phyloP scores from a whole-genome alignment of 1,140 invertebrate genomes.

The Diorhabda carinulata region DNA sequence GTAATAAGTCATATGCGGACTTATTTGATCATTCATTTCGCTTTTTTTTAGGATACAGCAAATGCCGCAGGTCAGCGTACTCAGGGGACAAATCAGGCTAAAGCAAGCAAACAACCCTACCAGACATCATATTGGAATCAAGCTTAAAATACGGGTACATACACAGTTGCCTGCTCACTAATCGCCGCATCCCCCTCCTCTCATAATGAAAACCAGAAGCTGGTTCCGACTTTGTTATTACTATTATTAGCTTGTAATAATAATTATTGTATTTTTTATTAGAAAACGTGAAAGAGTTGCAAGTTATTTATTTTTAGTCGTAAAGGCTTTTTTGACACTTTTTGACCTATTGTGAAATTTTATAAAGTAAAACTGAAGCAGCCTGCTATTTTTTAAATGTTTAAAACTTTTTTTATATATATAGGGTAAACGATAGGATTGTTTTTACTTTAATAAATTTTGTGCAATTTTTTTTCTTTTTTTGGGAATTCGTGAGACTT shows the following conservation, averaged over 20 bases:
- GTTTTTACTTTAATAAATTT: neutral
- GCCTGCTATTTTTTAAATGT: constrained; percentile 26
- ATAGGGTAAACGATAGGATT: neutral
- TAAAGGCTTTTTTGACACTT: constrained; percentile 15
- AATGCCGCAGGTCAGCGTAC: constrained; percentile 64
- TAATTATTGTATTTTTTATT: constrained; percentile 27
- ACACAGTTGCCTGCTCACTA: constrained; percentile 27
- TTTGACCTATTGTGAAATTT: constrained; percentile 30
- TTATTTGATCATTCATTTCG: neutral
- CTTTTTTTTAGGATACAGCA: constrained; percentile 56
- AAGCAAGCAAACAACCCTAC: constrained; percentile 63
- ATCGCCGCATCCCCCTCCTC: constrained; percentile 22
- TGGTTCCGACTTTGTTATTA: constrained; percentile 19
- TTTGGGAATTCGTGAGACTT: neutral
- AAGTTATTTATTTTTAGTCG: constrained; percentile 32
- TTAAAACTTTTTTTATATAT: neutral
- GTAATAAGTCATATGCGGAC: too few species aligned
- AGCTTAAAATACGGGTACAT: constrained; percentile 35
- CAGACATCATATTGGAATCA: constrained; percentile 59
- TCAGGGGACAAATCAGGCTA: constrained; percentile 63
- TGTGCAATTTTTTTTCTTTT: constrained; percentile 9
- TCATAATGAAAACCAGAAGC: constrained; percentile 13
- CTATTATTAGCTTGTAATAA: constrained; percentile 12
- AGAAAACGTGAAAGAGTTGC: constrained; percentile 24
- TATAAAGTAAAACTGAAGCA: constrained; percentile 26